phyloP scores from a whole-genome alignment of 2,113 vertebrate genomes.

The Misgurnus mizolepis region DNA sequence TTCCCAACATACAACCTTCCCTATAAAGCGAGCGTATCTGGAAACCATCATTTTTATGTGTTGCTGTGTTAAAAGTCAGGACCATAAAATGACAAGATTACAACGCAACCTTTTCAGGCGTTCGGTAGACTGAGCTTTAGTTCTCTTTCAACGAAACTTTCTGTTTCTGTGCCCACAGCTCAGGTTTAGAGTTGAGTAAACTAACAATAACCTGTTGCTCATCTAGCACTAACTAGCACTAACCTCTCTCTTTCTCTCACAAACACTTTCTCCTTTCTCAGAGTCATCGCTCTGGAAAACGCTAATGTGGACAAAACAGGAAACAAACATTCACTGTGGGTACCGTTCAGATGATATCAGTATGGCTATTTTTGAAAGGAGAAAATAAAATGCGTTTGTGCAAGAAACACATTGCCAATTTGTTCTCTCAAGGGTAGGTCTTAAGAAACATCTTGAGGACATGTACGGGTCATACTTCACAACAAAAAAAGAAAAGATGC shows the following conservation, averaged over 20 bases:
- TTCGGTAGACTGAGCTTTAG: slow-evolving; percentile 16
- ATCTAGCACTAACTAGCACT: background rate
- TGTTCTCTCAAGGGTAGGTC: slow-evolving; percentile 3
- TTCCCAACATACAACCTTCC: slow-evolving; percentile 46
- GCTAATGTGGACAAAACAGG: slow-evolving; percentile 40
- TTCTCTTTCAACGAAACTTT: background rate
- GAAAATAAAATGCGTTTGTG: slow-evolving; percentile 41
- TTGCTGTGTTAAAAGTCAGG: slow-evolving; percentile 48
- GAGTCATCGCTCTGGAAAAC: slow-evolving; percentile 26
- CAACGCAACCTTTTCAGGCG: slow-evolving; percentile 46
- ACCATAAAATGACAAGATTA: slow-evolving; percentile 44
- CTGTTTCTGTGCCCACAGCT: background rate
- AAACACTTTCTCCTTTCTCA: slow-evolving; percentile 17
- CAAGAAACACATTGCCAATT: slow-evolving; percentile 44
- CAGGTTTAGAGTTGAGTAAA: background rate
- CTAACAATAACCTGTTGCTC: slow-evolving; percentile 17
- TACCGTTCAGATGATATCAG: slow-evolving; percentile 43
- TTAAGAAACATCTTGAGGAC: no score
- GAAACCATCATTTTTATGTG: slow-evolving; percentile 58
- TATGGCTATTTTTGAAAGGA: slow-evolving; percentile 43
- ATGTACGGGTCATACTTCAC: background rate
- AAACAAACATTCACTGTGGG: slow-evolving; percentile 39
- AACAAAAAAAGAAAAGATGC: background rate
- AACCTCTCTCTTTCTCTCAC: slow-evolving; percentile 6
- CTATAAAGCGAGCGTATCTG: slow-evolving; percentile 59